These are phyloP conservation scores for Apus apus DNA, from an alignment of 2,113 vertebrate species.

Conservation along the genomic window DNA sequence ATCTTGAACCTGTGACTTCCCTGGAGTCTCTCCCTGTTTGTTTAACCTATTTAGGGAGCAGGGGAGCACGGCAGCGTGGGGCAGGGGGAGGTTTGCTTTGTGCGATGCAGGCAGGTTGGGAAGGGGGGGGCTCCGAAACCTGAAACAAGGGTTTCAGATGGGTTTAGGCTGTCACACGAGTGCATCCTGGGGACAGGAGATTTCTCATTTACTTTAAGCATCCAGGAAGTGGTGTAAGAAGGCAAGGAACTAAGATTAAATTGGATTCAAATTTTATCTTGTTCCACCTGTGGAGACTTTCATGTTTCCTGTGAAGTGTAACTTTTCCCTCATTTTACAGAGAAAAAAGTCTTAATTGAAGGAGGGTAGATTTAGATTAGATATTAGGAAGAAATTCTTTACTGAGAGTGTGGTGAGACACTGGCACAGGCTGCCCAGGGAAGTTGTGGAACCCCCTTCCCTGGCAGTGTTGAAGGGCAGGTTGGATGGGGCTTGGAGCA, in stretches of 20 bases:
- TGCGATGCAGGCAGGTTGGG: not conserved
- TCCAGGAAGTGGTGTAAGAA: not conserved
- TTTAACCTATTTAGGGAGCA: conserved; percentile 13
- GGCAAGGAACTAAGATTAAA: not conserved
- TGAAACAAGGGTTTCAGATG: not conserved
- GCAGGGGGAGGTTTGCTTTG: not conserved
- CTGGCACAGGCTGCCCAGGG: no score
- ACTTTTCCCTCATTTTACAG: not conserved
- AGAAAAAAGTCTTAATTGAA: not conserved
- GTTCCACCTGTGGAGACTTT: not conserved
- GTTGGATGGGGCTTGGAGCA: no score
- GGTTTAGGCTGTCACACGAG: not conserved
- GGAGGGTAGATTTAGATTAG: no score
- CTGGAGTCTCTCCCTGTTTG: conserved; percentile 54
- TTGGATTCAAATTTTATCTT: not conserved
- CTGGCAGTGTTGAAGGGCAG: no score
- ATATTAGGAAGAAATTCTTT: no score
- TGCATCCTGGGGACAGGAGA: not conserved
- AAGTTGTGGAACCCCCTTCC: no score
- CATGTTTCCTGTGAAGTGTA: not conserved
- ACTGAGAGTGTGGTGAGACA: no score
- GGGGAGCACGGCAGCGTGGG: not conserved
- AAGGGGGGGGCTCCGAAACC: not conserved
- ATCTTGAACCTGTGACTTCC: conserved; percentile 63
- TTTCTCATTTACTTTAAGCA: not conserved